Base-by-base conservation (phyloP, 2,113 vertebrate species). In the Leuciscus idus region DNA sequence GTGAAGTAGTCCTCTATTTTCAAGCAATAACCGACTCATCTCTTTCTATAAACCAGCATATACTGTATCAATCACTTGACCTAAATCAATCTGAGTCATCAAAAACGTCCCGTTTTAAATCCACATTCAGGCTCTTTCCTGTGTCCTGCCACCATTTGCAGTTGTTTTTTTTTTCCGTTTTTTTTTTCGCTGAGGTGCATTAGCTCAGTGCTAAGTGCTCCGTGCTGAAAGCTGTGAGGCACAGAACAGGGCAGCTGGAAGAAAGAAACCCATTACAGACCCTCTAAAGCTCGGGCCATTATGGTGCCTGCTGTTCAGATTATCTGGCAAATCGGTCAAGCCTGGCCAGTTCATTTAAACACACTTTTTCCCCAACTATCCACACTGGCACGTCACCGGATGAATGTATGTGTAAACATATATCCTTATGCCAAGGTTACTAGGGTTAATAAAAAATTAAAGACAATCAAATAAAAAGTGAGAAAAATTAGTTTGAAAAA, bases 301-400 rank as follows among this genome's bases (percentile, higher is more conserved):
- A 80, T 86, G 61, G 85, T 70, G 28, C 61, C 80, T 73, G 81
- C 84, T 74, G 30, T 48, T 84, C 84, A 86, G 57, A 87, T 89
- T 80, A 89, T 89, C 88, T 61, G 43, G 33, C 86, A 68, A 86
- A 88, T 68, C 74, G 57, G 33, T 84, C 84, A 80, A 46, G 46
- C 68, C 50, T 39, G 26, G 55, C 28, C 84, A 72, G 43, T 79
- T 80, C 73, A 66, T 33, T 85, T 66, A 76, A 80, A 70, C 75
- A 84, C 77, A 78, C 55, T 87, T 84, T 75, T 9, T 6, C 21
- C 61, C 28, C 30, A 39, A 52, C 79, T 61, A 64, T 39, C 28
- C 30, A 50, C 23, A 39, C 64, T 72, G 43, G 43, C 86, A 85
- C 46, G 4, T 33, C 43, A 50, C 72, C 26, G 73, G n/a, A 28